Evolutionary conservation across 1,140 invertebrate species (phyloP), one percentile per base, ranked within the genome.

Genomic region (Eulimnadia texana): DNA sequence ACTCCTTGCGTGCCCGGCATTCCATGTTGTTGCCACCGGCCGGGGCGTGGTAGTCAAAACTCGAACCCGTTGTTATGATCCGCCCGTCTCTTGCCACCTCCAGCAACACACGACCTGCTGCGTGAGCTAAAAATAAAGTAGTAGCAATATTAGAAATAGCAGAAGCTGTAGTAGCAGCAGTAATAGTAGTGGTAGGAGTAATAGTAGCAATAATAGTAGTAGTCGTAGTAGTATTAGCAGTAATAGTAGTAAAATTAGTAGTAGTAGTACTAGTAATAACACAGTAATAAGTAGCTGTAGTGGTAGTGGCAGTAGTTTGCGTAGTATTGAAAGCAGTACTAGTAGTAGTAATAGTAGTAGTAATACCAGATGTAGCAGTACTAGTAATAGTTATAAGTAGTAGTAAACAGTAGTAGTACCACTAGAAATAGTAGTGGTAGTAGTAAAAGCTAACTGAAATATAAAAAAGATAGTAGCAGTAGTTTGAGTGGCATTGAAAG

Each of bases 71-170:
- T 10, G 91, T 94, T 63, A 96, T 90, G 19, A 94, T 83, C 67
- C 85, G 86, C 52, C 90, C 90, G 68, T 90, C 88, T 66, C 88
- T 88, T 29, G 90, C 90, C 9, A 96, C 92, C 76, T 94, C 88
- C 20, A 96, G 74, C 1, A 86, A 88, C 0, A 88, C 90, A 66
- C 90, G 74, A 10, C 92, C 93, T 9, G 86, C 85, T 72, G 88
- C 85, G 70, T 95, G 92, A 53, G 89, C 89, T 87, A 73, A 50
- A 77, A 13, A 11, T 13, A 60, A 59, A 64, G 20, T 2, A 64
- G 22, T 53, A 3, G 24, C 24, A 63, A 29, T 20, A 47, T 25
- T 33, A 27, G 33, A 50, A 63, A 64, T n/a, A n/a, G n/a, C n/a
- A n/a, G n/a, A 66, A 54, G 61, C 27, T 56, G 16, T 58, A 33